Conservation (phyloP, 2,113 vertebrate species). For the Coracopsis vasa region DNA sequence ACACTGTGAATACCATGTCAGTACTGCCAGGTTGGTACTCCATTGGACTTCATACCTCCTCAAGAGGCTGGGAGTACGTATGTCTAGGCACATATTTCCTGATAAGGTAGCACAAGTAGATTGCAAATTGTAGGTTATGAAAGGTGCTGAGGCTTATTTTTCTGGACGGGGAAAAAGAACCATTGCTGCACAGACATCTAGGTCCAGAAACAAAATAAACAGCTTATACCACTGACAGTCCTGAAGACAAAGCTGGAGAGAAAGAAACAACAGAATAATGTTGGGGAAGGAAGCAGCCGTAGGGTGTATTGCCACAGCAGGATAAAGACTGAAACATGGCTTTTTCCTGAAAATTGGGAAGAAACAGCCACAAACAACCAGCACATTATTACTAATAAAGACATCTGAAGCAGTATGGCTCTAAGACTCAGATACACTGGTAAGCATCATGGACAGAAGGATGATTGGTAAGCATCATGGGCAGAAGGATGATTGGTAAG, state of each 20-base stretch:
- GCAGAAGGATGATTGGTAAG: neutral
- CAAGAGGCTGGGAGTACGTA: neutral
- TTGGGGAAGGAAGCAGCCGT: fast-evolving
- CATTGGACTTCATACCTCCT: neutral
- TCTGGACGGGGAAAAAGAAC: neutral
- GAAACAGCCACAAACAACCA: neutral
- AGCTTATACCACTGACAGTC: neutral
- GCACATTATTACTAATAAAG: neutral
- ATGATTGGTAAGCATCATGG: fast-evolving
- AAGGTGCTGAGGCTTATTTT: neutral
- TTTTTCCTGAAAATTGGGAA: neutral
- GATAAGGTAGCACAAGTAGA: neutral
- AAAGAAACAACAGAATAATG: neutral
- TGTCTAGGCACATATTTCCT: neutral
- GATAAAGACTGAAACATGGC: neutral
- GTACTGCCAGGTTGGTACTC: neutral
- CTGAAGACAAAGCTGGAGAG: neutral
- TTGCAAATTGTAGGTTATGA: neutral
- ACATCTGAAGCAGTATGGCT: neutral
- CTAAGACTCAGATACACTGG: neutral
- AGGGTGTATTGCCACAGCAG: neutral
- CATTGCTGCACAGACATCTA: neutral
- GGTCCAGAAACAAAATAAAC: neutral
- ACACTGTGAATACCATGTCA: neutral
- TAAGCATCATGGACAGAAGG: neutral